Conservation (phyloP, 2,797 vertebrate genomes). For the Periophthalmus magnuspinnatus region DNA sequence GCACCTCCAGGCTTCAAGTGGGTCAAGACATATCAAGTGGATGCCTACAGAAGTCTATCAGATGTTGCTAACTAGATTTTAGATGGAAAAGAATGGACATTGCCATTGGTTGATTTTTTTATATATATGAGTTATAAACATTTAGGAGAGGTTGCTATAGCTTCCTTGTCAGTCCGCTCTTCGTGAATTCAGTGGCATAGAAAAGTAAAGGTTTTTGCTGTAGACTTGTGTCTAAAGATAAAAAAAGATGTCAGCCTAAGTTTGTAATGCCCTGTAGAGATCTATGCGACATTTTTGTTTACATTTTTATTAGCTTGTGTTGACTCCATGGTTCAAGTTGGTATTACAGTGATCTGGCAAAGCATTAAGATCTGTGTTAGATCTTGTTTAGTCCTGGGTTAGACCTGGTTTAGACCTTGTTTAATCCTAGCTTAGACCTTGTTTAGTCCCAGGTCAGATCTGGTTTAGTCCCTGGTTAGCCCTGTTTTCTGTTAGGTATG, state of each 20-base stretch:
- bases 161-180: slow-evolving; percentile 65
- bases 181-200: slow-evolving; percentile 80
- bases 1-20: slow-evolving; percentile 35
- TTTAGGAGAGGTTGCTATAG: slow-evolving; percentile 40
- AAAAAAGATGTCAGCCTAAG: slow-evolving; percentile 65
- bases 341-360: not conserved
- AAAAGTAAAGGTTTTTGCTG: slow-evolving; percentile 76
- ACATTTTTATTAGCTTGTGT: slow-evolving; percentile 74
- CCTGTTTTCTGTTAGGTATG: too few species aligned
- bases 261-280: slow-evolving; percentile 66
- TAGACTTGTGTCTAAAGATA: slow-evolving; percentile 69
- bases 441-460: not conserved
- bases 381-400: not conserved
- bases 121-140: slow-evolving; percentile 65
- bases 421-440: not conserved
- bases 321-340: slow-evolving; percentile 70
- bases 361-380: not conserved
- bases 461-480: not conserved
- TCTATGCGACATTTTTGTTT: slow-evolving; percentile 57
- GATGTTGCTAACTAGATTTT: slow-evolving; percentile 57
- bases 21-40: slow-evolving; percentile 80
- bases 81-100: slow-evolving; percentile 59
- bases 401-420: not conserved
- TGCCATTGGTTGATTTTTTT: slow-evolving; percentile 58
- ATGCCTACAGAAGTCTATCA: slow-evolving; percentile 61